Percentiles rank a stretch among this genome's conserved stretches.
These are phyloP conservation scores for Lepilemur ruficaudatus DNA, from an alignment of 2,797 vertebrate species.

Conservation along the genomic window DNA sequence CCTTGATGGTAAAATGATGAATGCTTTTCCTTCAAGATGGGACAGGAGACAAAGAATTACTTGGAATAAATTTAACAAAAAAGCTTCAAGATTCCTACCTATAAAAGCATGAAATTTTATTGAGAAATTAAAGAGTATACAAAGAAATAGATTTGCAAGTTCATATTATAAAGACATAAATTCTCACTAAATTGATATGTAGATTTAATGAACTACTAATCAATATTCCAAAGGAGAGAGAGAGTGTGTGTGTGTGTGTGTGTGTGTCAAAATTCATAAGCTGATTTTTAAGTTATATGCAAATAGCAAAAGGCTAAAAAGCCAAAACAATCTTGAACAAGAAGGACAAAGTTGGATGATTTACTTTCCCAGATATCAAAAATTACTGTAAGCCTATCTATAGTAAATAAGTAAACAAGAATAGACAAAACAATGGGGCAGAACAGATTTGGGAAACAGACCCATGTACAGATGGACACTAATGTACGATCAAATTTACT, in stretches of 20 bases:
- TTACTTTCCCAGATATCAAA: conserved; percentile 12
- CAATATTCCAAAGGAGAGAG: background rate
- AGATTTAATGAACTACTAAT: background rate
- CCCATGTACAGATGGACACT: background rate
- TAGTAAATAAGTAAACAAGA: background rate
- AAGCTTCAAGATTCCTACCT: background rate
- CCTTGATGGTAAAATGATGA: conserved; percentile 33
- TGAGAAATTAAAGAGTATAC: conserved; percentile 25
- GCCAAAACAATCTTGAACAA: background rate
- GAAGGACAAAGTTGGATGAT: conserved; percentile 9
- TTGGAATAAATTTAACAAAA: conserved; percentile 30
- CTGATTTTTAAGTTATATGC: conserved; percentile 28
- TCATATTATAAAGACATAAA: background rate
- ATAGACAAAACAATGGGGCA: background rate
- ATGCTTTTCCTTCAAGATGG: background rate
- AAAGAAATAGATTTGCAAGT: background rate
- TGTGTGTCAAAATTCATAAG: conserved; percentile 37
- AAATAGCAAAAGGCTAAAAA: background rate
- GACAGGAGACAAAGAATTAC: background rate
- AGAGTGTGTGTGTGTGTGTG: background rate
- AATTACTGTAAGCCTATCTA: background rate
- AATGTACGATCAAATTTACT: background rate
- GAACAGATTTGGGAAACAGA: background rate
- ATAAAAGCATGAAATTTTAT: background rate
- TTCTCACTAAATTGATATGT: background rate